Evolutionary conservation across 2,888 invertebrate species (phyloP).

Genomic region (Perizoma flavofasciatum): DNA sequence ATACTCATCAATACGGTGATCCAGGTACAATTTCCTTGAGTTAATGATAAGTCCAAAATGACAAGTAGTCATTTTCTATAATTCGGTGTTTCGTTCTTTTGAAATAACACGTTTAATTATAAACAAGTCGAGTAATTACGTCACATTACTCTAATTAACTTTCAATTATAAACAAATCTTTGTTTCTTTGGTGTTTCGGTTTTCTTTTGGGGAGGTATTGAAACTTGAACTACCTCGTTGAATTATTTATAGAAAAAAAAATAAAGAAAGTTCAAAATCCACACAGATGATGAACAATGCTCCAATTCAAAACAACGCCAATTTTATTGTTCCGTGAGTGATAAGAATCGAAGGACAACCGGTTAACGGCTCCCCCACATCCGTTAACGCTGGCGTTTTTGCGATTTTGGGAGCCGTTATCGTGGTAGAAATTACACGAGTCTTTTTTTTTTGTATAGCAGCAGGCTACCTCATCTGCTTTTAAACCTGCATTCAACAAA

Average conservation of each 20-base stretch:
- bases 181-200: constrained; percentile 43
- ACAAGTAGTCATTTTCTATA: constrained; percentile 67
- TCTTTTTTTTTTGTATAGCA: too few species aligned
- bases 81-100: constrained; percentile 58
- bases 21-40: constrained; percentile 40
- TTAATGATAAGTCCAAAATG: constrained; percentile 52
- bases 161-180: constrained; percentile 60
- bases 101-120: constrained; percentile 66
- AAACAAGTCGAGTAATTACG: constrained; percentile 57
- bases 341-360: too few species aligned
- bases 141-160: constrained; percentile 59
- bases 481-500: too few species aligned
- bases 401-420: too few species aligned
- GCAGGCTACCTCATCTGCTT: too few species aligned
- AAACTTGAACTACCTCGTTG: constrained; percentile 4
- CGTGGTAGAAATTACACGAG: too few species aligned
- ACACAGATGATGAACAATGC: too few species aligned
- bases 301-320: neutral
- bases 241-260: too few species aligned
- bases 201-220: constrained; percentile 36
- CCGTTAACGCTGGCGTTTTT: too few species aligned
- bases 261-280: too few species aligned
- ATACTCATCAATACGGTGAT: constrained; percentile 35
- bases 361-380: too few species aligned
- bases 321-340: too few species aligned